Evolutionary conservation across 2,888 invertebrate species (phyloP), one percentile per base, ranked within the genome.

Genomic region (Limnephilus marmoratus): DNA sequence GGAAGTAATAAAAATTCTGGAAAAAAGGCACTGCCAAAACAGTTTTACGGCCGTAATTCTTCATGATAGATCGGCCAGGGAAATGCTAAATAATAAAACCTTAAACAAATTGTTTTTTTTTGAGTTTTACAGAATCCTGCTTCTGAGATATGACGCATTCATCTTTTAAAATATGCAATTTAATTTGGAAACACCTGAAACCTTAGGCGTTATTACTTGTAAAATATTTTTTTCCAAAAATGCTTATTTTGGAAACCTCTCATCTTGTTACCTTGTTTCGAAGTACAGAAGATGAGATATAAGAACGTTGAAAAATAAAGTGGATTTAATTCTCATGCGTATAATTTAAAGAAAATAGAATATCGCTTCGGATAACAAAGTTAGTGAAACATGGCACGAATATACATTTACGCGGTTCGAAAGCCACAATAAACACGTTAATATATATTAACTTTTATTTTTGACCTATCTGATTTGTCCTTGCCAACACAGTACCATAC

Each of bases 1-100:
- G 93, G 92, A 92, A 86, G 93, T 90, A 86, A 91, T 92, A 92
- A 93, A 93, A 91, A 89, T 92, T 91, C 83, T 82, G 85, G 45
- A 85, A 91, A 89, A 91, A 92, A 86, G 41, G 31, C 90, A 90
- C 53, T 85, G 92, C 88, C 91, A 53, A 91, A 92, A 82, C 90
- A 82, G 81, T 92, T 91, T 90, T 81, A 89, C 90, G 90, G 82
- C 83, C 82, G 83, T 92, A 92, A 92, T 91, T 92, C 91, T 81
- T 53, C 90, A 49, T 91, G 91, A 92, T 92, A 83, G 91, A 92
- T 91, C 80, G 86, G 37, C 68, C 85, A 49, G 83, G 83, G 29
- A 80, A 49, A 34, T 15, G 53, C 68, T 68, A 45, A 81, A 81
- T 45, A 81, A 91, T 81, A 80, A 24, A 53, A 81, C 49, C 87